Evolutionary conservation across 2,888 invertebrate species (phyloP).

Genomic region (Quadroppia sp.): DNA sequence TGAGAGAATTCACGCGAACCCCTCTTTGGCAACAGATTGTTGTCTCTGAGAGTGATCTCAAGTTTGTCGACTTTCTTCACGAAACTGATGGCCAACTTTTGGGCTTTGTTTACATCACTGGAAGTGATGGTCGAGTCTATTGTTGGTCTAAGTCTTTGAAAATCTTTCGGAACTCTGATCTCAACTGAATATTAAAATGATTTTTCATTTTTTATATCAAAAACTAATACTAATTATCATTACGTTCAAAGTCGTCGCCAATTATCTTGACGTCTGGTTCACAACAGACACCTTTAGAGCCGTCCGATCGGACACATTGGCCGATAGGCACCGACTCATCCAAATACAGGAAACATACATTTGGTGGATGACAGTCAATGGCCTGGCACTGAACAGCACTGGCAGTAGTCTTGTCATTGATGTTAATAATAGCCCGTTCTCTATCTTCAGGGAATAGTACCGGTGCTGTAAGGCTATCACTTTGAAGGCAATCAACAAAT

Average conservation of each 20-base stretch:
- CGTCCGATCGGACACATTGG: neutral
- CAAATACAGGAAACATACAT: neutral
- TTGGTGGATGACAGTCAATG: neutral
- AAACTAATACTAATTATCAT: neutral
- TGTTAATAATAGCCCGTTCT: too few relatives aligned
- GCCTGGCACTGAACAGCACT: neutral
- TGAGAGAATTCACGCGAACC: slow-evolving; percentile 43
- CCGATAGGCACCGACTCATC: neutral
- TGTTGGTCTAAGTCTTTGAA: neutral
- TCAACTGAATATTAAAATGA: neutral
- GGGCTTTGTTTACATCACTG: neutral
- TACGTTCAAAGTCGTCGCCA: neutral
- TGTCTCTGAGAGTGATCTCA: slow-evolving; percentile 5
- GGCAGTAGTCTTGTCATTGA: too few relatives aligned
- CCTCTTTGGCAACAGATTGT: slow-evolving; percentile 39
- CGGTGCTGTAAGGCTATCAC: too few relatives aligned
- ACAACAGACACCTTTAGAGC: slow-evolving; percentile 12
- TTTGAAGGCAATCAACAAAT: too few relatives aligned
- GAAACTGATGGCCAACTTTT: neutral
- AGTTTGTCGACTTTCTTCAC: neutral
- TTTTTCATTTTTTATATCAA: neutral
- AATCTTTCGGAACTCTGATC: neutral
- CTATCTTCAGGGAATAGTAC: too few relatives aligned
- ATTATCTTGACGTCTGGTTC: neutral
- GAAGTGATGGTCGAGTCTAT: neutral